These are phyloP conservation scores for Pheucticus melanocephalus DNA, from an alignment of 2,113 vertebrate genomes.

Conservation along the genomic window DNA sequence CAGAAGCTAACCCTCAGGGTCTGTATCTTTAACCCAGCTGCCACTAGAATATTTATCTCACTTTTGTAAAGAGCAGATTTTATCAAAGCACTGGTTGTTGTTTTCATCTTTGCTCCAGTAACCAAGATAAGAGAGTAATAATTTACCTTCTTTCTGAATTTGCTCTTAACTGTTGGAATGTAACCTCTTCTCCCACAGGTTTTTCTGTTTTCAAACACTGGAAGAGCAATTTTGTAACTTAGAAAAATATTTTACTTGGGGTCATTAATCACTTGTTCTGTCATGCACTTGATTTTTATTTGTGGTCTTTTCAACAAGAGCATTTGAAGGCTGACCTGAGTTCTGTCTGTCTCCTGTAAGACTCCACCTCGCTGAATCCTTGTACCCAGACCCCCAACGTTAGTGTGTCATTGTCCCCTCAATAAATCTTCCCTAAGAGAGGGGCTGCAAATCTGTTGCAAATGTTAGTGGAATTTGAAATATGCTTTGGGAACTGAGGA, in stretches of 20 bases:
- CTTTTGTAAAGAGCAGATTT: constrained; percentile 24
- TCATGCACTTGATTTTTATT: constrained; percentile 24
- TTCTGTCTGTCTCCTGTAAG: constrained; percentile 3
- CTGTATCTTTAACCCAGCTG: constrained; percentile 25
- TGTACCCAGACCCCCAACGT: not conserved
- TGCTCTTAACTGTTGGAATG: constrained; percentile 18
- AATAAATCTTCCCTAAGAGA: constrained; percentile 6
- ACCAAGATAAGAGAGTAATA: constrained; percentile 33
- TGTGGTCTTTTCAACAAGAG: constrained; percentile 34
- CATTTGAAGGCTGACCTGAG: not conserved
- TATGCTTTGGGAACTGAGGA: not conserved
- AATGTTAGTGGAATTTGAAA: constrained; percentile 18
- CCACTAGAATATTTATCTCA: constrained; percentile 10
- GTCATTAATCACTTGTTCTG: constrained; percentile 35
- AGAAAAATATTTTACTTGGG: constrained; percentile 25
- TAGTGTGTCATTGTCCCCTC: not conserved
- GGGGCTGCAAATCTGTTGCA: not conserved
- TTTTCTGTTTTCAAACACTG: constrained; percentile 29
- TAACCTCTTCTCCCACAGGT: constrained; percentile 34
- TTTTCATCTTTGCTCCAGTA: constrained; percentile 39
- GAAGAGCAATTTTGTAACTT: constrained; percentile 29
- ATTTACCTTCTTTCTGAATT: constrained; percentile 22
- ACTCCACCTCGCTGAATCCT: not conserved
- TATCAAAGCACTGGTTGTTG: not conserved
- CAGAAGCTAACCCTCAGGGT: not conserved